Base-by-base conservation (phyloP, 2,797 vertebrate species). In the Xenentodon cancila region DNA sequence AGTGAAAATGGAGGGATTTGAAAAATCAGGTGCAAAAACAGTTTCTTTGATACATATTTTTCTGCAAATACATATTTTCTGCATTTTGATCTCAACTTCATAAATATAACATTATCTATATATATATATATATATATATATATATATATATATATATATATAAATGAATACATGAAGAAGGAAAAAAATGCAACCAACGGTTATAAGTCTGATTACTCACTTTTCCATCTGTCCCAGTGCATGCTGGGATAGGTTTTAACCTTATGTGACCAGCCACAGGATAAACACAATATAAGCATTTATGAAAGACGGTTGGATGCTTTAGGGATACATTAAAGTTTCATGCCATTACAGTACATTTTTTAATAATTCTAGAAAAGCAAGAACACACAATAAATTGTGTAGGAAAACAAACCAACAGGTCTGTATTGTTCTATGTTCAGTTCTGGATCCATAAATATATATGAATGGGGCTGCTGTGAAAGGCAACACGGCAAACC, bases 221-320 rank as follows among this genome's bases (percentile, higher is more conserved):
- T 55, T n/a, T 44, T 48, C 13, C 21, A 55, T 59, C 11, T 44
- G 17, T 51, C 43, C 56, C 18, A 53, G 25, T 48, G 16, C 13
- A 59, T 42, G 46, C 27, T 9, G 62, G 49, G 61, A 69, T 19
- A 49, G 19, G 1, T 69, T 57, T 32, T 34, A 62, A 57, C 49
- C 49, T 40, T 20, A 5, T 9, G 34, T 42, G 37, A 53, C 18
- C 5, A 30, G 8, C 53, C 18, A 37, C 18, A 51, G 52, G 37
- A 61, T 59, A 48, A 46, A 12, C 15, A 9, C 11, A 49, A 8
- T n/a, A 42, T 48, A 64, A 57, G 49, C 30, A 46, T 45, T 53
- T n/a, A 44, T 42, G 19, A 19, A 18, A 13, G 40, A 25, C 11
- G 44, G 9, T 53, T 43, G 11, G 19, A 9, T 55, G 42, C 15